These are phyloP conservation scores for Eidolon dupreanum DNA, from an alignment of 2,797 vertebrate genomes.

Conservation along the genomic window DNA sequence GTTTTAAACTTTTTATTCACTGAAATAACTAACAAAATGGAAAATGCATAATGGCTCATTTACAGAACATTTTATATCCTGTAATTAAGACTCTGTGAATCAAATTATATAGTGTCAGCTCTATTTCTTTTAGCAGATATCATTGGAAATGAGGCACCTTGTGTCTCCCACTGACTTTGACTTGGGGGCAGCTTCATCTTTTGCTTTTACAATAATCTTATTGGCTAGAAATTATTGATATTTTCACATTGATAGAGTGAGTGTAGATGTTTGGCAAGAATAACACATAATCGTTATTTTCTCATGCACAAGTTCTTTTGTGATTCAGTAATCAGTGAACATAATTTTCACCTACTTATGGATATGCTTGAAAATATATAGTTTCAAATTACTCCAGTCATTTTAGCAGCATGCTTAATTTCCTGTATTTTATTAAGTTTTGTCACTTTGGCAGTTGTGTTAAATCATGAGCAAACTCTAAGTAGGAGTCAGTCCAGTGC, in stretches of 20 bases:
- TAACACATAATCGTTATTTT: not conserved
- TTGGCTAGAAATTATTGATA: constrained; percentile 46
- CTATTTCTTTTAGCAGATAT: constrained; percentile 52
- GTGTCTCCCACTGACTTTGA: constrained; percentile 39
- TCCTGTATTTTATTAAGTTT: constrained; percentile 61
- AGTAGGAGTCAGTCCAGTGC: not conserved
- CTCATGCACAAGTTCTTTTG: constrained; percentile 7
- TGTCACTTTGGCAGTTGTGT: constrained; percentile 35
- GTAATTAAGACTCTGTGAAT: constrained; percentile 72
- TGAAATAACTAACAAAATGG: constrained; percentile 64
- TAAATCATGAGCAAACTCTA: constrained; percentile 53
- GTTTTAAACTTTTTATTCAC: constrained; percentile 61
- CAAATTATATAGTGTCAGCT: constrained; percentile 60
- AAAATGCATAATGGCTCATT: constrained; percentile 67
- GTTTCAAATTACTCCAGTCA: constrained; percentile 67
- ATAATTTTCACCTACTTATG: constrained; percentile 51
- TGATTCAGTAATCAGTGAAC: constrained; percentile 39
- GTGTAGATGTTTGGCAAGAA: not conserved
- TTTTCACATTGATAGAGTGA: not conserved
- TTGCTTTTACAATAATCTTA: not conserved
- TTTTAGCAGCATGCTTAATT: constrained; percentile 59
- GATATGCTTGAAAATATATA: constrained; percentile 44
- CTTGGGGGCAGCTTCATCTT: constrained; percentile 2
- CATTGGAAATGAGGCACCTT: constrained; percentile 41
- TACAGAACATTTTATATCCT: constrained; percentile 68